A percentile compares a stretch with the other conserved stretches of the same genome.
These are phyloP conservation scores for Sinopyrophorus schimmeli DNA, from an alignment of 2,888 invertebrate genomes.

Conservation along the genomic window DNA sequence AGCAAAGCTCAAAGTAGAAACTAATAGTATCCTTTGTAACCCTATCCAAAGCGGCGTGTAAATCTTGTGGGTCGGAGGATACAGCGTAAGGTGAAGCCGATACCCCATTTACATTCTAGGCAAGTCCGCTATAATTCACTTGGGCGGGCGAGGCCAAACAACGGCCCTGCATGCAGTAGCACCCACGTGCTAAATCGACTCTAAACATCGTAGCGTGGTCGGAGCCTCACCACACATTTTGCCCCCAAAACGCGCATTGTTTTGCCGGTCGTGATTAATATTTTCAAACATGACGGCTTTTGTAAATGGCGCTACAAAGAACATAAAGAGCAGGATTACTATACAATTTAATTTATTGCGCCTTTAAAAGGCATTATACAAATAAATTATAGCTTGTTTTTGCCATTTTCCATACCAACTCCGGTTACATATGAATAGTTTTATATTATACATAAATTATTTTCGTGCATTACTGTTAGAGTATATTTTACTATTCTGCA, in stretches of 20 bases:
- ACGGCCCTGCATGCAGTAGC: conserved; percentile 26
- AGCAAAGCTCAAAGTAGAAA: conserved; percentile 25
- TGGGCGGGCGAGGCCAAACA: conserved; percentile 30
- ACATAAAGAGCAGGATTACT: conserved; percentile 44
- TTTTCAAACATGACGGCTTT: conserved; percentile 44
- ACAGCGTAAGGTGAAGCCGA: conserved; percentile 28
- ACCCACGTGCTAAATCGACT: conserved; percentile 41
- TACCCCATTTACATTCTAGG: conserved; percentile 37
- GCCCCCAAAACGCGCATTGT: conserved; percentile 39
- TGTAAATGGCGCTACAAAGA: conserved; percentile 41
- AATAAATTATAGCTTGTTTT: conserved; percentile 43
- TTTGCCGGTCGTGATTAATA: conserved; percentile 45
- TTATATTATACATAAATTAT: conserved; percentile 34
- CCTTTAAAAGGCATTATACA: conserved; percentile 43
- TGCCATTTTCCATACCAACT: conserved; percentile 29
- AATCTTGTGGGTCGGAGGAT: conserved; percentile 37
- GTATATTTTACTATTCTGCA: conserved; percentile 12
- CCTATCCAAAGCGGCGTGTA: conserved; percentile 40
- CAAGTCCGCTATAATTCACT: conserved; percentile 41
- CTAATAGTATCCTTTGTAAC: conserved; percentile 39
- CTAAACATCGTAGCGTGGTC: conserved; percentile 35
- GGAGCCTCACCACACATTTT: conserved; percentile 28
- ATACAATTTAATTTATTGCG: conserved; percentile 44
- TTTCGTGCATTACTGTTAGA: conserved; percentile 19
- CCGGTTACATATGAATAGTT: conserved; percentile 25